Evolutionary conservation across 2,797 vertebrate species (phyloP).

Genomic region (Benthosema pterotum): DNA sequence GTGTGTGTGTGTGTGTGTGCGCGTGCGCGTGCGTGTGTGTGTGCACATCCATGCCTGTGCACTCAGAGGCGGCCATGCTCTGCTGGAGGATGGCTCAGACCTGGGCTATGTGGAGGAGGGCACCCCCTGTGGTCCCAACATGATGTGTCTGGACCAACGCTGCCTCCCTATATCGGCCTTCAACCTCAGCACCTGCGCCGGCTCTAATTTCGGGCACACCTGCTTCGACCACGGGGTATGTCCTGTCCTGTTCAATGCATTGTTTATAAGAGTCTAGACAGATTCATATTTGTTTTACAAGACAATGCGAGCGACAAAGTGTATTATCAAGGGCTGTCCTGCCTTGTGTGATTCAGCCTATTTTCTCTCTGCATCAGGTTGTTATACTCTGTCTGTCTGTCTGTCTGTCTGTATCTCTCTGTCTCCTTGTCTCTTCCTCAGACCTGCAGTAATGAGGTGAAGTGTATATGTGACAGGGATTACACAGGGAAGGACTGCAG

Average conservation of each 20-base stretch:
- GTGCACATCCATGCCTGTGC: neutral
- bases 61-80: conserved; percentile 88
- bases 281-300: neutral
- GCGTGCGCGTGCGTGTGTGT: conserved; percentile 4
- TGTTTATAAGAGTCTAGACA: neutral
- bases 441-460: conserved; percentile 95
- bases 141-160: conserved; percentile 92
- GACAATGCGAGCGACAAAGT: neutral
- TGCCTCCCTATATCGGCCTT: conserved; percentile 90
- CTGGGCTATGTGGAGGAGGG: conserved; percentile 94
- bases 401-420: neutral
- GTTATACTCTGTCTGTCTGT: neutral
- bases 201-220: conserved; percentile 82
- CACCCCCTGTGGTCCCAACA: conserved; percentile 92
- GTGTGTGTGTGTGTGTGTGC: neutral
- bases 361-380: neutral
- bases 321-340: neutral
- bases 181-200: conserved; percentile 91
- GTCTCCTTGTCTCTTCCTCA: conserved; percentile 36
- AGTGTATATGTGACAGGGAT: conserved; percentile 92
- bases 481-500: conserved; percentile 97
- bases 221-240: conserved; percentile 91
- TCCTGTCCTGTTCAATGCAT: neutral
- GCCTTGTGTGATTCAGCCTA: neutral
- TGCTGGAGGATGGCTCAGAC: conserved; percentile 90